Conservation (phyloP, 2,888 invertebrate species). For the Rotaria magnacalcarata region DNA sequence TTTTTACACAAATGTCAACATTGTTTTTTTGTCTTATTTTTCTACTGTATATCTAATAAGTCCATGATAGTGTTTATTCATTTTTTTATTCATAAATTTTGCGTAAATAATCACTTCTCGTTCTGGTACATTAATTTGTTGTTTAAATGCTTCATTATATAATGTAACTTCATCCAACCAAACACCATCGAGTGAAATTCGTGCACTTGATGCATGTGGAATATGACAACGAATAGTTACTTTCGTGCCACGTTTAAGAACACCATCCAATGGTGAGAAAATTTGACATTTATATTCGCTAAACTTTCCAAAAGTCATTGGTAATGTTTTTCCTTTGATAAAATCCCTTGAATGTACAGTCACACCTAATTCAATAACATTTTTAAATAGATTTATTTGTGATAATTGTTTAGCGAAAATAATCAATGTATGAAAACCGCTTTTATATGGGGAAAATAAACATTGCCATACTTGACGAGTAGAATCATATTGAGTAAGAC, state of each 20-base stretch:
- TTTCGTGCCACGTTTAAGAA: neutral
- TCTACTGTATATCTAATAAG: no score
- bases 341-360: neutral
- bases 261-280: neutral
- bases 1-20: no score
- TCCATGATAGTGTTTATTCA: no score
- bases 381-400: neutral
- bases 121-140: neutral
- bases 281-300: neutral
- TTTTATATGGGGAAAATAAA: neutral
- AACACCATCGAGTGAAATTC: neutral
- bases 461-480: constrained; percentile 10
- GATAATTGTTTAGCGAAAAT: constrained; percentile 20
- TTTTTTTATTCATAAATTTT: no score
- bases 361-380: constrained; percentile 3
- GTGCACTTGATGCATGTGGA: neutral
- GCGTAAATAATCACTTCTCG: neutral
- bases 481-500: neutral
- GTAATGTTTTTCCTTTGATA: neutral
- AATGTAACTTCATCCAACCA: neutral
- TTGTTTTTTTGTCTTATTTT: no score
- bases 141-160: neutral
- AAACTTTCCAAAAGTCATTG: constrained; percentile 5
- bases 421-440: neutral
- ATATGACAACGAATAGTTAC: neutral